These are phyloP conservation scores for Noturus placidus DNA, from an alignment of 2,113 vertebrate genomes.

Conservation along the genomic window DNA sequence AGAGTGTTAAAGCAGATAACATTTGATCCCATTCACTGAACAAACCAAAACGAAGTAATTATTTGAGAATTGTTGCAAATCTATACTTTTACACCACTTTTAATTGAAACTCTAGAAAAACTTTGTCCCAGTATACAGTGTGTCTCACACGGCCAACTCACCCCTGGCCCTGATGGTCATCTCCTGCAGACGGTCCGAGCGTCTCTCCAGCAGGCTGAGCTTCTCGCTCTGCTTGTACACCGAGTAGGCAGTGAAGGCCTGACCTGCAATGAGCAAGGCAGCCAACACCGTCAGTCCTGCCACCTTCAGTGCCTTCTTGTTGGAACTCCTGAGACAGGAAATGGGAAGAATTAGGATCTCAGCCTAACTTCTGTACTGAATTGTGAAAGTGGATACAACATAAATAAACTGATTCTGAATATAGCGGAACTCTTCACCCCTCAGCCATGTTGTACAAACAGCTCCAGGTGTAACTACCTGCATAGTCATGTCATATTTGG, in stretches of 20 bases:
- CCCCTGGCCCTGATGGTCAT: conserved; percentile 68
- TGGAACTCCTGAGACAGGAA: conserved; percentile 55
- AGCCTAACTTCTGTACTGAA: too few species aligned
- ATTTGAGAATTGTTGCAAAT: neutral
- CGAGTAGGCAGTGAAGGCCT: conserved; percentile 84
- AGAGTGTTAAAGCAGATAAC: neutral
- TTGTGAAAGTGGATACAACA: neutral
- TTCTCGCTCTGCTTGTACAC: conserved; percentile 79
- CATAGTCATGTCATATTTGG: neutral
- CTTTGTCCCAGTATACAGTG: neutral
- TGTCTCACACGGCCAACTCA: conserved; percentile 57
- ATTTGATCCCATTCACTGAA: neutral
- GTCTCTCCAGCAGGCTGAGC: conserved; percentile 77
- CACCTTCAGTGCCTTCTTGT: conserved; percentile 68
- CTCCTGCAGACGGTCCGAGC: conserved; percentile 73
- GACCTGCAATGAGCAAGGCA: conserved; percentile 83
- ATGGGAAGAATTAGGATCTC: neutral
- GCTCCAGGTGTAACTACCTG: too few species aligned
- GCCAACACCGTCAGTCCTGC: conserved; percentile 80
- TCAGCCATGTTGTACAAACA: neutral
- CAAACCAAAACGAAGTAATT: neutral
- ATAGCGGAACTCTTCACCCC: neutral
- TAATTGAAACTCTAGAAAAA: neutral
- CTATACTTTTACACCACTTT: neutral
- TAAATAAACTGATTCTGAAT: neutral